These are phyloP conservation scores for Amazona guildingii DNA, from an alignment of 2,113 vertebrate species.

Conservation along the genomic window DNA sequence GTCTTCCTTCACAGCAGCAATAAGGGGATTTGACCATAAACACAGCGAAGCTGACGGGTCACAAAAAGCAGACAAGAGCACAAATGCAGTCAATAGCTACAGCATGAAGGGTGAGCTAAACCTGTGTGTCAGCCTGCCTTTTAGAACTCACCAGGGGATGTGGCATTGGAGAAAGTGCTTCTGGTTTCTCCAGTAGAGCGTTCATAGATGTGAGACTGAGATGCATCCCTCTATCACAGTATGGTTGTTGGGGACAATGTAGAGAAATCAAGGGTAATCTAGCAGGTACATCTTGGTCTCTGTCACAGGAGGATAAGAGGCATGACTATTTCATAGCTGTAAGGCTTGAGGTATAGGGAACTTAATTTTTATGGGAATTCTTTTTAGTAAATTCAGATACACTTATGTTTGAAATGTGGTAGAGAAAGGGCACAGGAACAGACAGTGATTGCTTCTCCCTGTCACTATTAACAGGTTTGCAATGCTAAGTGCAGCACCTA, in stretches of 20 bases:
- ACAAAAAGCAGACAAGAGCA: background rate
- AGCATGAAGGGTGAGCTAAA: background rate
- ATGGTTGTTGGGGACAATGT: too few species aligned
- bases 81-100: background rate
- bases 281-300: background rate
- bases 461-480: background rate
- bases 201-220: background rate
- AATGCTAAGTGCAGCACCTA: background rate
- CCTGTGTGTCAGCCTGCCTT: background rate
- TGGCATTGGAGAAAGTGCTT: background rate
- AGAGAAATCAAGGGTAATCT: background rate
- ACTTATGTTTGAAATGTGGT: background rate
- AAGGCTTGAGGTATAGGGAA: background rate
- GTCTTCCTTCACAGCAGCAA: background rate
- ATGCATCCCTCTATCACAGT: background rate
- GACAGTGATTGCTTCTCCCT: background rate
- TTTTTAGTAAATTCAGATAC: background rate
- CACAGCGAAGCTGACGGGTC: background rate
- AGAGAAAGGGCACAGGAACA: background rate
- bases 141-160: background rate
- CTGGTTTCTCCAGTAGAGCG: background rate
- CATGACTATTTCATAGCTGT: background rate
- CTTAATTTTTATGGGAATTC: background rate
- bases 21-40: background rate
- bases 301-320: background rate